Evolutionary conservation across 2,888 invertebrate species (phyloP).

Genomic region (Toxonevra muliebris): DNA sequence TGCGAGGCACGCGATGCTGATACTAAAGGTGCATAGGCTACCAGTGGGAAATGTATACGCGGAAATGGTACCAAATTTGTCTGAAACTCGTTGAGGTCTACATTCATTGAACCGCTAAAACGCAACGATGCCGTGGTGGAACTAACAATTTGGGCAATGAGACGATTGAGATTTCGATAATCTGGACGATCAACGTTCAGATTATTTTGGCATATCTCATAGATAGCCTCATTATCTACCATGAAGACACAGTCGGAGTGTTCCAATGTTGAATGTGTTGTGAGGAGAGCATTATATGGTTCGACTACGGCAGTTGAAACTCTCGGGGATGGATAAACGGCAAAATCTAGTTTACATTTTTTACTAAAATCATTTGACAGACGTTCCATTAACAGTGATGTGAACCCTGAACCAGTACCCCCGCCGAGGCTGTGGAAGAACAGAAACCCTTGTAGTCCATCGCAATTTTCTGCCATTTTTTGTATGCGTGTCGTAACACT

Average conservation of each 20-base stretch:
- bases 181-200: constrained; percentile 79
- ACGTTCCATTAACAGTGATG: constrained; percentile 86
- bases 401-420: constrained; percentile 90
- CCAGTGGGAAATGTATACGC: constrained; percentile 75
- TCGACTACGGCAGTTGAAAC: constrained; percentile 94
- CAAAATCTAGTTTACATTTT: constrained; percentile 88
- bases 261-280: constrained; percentile 87
- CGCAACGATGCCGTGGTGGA: constrained; percentile 89
- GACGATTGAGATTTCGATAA: constrained; percentile 75
- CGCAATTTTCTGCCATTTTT: constrained; percentile 82
- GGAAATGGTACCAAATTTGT: constrained; percentile 93
- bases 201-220: constrained; percentile 88
- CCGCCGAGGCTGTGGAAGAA: constrained; percentile 90
- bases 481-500: constrained; percentile 81
- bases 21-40: constrained; percentile 60
- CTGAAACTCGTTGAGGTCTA: constrained; percentile 89
- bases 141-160: constrained; percentile 80
- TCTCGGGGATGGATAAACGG: constrained; percentile 91
- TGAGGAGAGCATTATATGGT: constrained; percentile 91
- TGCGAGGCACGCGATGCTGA: constrained; percentile 55
- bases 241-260: constrained; percentile 93
- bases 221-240: constrained; percentile 96
- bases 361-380: constrained; percentile 85
- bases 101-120: constrained; percentile 89
- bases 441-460: constrained; percentile 83